These are phyloP conservation scores for Patagioenas fasciata DNA, from an alignment of 2,113 vertebrate species.

Conservation along the genomic window DNA sequence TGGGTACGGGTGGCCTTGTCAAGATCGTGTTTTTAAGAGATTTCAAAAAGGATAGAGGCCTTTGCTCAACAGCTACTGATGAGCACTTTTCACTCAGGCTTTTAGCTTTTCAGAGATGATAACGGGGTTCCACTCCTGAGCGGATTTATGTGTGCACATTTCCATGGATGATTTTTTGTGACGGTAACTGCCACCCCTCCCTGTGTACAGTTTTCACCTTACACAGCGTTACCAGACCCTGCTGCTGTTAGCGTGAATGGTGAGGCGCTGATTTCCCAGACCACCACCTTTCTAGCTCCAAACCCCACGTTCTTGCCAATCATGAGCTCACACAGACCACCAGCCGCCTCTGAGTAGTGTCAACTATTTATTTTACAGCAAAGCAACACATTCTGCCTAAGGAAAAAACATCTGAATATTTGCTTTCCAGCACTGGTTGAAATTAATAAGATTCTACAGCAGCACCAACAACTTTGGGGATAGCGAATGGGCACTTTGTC, in stretches of 20 bases:
- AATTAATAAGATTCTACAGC: background rate
- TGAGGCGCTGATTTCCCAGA: background rate
- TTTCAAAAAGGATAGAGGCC: background rate
- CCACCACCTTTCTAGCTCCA: background rate
- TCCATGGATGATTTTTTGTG: background rate
- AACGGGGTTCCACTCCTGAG: background rate
- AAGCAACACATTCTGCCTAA: background rate
- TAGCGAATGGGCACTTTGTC: background rate
- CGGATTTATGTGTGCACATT: background rate
- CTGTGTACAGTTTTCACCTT: background rate
- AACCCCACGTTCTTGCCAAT: background rate
- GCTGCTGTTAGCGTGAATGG: background rate
- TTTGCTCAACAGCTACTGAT: fast-evolving
- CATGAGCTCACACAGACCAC: background rate
- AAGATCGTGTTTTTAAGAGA: background rate
- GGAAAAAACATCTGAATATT: background rate
- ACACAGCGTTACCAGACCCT: fast-evolving
- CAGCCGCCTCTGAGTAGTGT: background rate
- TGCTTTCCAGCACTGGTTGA: background rate
- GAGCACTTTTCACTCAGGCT: background rate
- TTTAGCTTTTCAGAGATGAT: background rate
- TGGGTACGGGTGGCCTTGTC: fast-evolving
- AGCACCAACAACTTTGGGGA: background rate
- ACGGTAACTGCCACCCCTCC: background rate
- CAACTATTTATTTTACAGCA: background rate